Base-by-base conservation (phyloP, 2,888 invertebrate species). In the Elmis aenea region DNA sequence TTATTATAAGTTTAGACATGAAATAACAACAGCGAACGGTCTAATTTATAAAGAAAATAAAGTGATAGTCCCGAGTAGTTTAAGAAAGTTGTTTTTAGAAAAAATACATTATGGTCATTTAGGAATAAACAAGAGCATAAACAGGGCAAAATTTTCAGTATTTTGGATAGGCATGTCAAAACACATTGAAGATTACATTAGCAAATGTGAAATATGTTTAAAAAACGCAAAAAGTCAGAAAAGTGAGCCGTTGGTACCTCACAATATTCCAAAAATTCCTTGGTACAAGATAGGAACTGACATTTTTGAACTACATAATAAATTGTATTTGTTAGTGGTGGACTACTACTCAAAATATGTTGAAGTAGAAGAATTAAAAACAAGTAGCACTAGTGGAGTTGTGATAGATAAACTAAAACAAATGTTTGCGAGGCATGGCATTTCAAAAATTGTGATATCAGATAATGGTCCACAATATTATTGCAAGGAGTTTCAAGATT, bases 281-380 rank as follows among this genome's bases (percentile, higher is more conserved):
- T 42, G 34, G 24, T 13, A 16, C 16, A 40, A 41, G 23, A 23
- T 44, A 35, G 38, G 43, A 9, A 30, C 33, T 13, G 48, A 45
- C 26, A 37, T 45, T 14, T 39, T 45, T 13, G 26, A 47, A 33
- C 16, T 34, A n/a, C 16, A 38, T n/a, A 26, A 14, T n/a, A 18
- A 14, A 10, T 34, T 40, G 20, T 44, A 38, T 16, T 28, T 35
- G 20, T 8, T 35, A 10, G 21, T 23, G n/a, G 13, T 35, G 0
- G 24, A 28, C 16, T 34, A 28, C 10, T 28, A 22, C 25, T 34
- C 24, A 1, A 27, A 34, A 23, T 34, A 26, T 23, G 28, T 34
- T 8, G 28, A 34, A 23, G 13, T 34, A 3, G 33, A 26, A n/a
- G 14, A 13, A 9, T 23, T 35, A 12, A 23, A 14, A 18, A 6